Evolutionary conservation across 2,113 vertebrate genomes (phyloP).

Genomic region (Campylomormyrus tamandua): DNA sequence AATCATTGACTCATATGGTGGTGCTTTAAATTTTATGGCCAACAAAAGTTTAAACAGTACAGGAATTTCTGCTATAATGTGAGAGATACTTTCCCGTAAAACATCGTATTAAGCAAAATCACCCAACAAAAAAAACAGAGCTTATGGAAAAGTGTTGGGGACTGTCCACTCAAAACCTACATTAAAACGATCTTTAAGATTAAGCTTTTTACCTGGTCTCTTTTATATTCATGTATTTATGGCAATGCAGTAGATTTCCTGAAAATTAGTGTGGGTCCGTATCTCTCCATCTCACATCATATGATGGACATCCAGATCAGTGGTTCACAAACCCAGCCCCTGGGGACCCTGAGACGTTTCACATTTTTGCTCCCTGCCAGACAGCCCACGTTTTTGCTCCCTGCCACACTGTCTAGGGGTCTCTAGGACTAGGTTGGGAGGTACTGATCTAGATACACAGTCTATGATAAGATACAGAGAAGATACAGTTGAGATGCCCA

Average conservation of each 20-base stretch:
- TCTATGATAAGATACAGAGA: neutral
- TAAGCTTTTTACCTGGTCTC: neutral
- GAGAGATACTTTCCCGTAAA: neutral
- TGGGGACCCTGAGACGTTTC: neutral
- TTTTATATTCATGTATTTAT: no score
- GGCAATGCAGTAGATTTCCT: neutral
- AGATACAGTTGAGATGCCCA: neutral
- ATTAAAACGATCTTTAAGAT: no score
- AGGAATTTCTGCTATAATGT: neutral
- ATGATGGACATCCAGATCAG: neutral
- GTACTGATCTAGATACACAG: neutral
- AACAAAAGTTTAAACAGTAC: neutral
- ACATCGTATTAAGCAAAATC: neutral
- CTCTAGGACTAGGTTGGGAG: neutral
- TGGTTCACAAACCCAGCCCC: neutral
- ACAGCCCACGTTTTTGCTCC: no score
- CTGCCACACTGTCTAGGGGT: neutral
- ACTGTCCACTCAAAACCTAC: no score
- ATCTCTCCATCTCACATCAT: neutral
- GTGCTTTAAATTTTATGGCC: neutral
- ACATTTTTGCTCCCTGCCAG: neutral
- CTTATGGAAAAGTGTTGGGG: neutral
- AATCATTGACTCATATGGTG: neutral
- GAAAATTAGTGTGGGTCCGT: neutral
- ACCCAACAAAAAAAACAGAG: neutral